Conservation (phyloP, 1,140 invertebrate genomes). For the Ips nitidus region DNA sequence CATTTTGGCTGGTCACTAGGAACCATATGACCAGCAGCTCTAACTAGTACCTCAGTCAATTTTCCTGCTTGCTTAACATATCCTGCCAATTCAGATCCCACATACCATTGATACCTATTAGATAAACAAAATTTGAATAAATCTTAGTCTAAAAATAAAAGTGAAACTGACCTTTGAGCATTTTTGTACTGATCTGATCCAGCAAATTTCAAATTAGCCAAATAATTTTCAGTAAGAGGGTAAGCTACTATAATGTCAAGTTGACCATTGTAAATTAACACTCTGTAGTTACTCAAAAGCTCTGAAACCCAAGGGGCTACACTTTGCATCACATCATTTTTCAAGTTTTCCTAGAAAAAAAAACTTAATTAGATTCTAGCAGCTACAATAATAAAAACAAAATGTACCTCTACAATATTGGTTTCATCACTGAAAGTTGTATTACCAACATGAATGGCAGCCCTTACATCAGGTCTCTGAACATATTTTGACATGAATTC, state of each 20-base stretch:
- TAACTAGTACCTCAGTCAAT: conserved; percentile 74
- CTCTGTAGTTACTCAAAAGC: conserved; percentile 66
- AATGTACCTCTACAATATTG: conserved; percentile 22
- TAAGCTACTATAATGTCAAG: conserved; percentile 84
- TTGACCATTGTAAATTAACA: conserved; percentile 79
- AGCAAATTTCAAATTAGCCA: conserved; percentile 66
- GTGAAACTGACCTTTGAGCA: conserved; percentile 53
- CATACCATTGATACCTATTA: conserved; percentile 61
- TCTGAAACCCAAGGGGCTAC: conserved; percentile 74
- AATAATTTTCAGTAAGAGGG: conserved; percentile 71
- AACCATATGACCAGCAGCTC: conserved; percentile 81
- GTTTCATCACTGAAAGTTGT: conserved; percentile 55
- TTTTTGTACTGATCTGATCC: conserved; percentile 63
- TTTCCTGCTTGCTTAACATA: conserved; percentile 70
- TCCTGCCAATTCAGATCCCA: conserved; percentile 68
- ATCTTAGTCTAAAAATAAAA: not conserved
- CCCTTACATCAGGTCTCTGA: conserved; percentile 58
- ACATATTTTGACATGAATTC: conserved; percentile 59
- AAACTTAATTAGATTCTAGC: not conserved
- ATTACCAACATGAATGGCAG: conserved; percentile 57
- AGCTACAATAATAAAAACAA: not conserved
- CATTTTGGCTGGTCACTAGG: conserved; percentile 76
- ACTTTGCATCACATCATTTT: conserved; percentile 77
- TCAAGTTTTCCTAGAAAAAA: conserved; percentile 2
- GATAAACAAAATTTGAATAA: not conserved